Percentiles rank a stretch among this genome's conserved stretches.
Evolutionary conservation across 2,797 vertebrate species (phyloP).

Genomic region (Sebastiscus albofasciatus): DNA sequence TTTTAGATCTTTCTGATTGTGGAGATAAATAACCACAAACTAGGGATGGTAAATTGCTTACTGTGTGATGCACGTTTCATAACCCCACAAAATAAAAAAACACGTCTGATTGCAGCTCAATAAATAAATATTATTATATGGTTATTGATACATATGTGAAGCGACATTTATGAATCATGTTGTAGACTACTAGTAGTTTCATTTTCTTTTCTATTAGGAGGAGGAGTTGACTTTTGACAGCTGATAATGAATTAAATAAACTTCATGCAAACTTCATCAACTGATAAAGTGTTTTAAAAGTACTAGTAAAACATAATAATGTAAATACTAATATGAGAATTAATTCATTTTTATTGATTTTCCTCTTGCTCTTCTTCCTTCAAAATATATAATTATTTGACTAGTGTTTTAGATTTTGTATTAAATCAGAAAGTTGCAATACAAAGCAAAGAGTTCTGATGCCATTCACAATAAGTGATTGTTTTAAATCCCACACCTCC

Average conservation of each 20-base stretch:
- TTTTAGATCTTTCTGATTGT: background rate
- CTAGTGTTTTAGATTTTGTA: background rate
- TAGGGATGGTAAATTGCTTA: background rate
- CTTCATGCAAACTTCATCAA: background rate
- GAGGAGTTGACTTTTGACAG: background rate
- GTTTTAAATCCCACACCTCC: conserved; percentile 1
- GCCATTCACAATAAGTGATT: background rate
- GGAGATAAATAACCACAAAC: conserved; percentile 6
- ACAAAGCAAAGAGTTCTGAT: background rate
- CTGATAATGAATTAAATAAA: background rate
- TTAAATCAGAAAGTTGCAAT: background rate
- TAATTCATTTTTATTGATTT: background rate
- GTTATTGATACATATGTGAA: background rate
- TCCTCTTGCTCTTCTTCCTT: background rate
- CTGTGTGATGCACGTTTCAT: background rate
- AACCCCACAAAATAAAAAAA: background rate
- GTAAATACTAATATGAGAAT: background rate
- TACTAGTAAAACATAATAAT: background rate
- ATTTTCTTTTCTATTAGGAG: background rate
- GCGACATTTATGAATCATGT: background rate
- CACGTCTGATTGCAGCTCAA: background rate
- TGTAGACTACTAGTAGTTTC: background rate
- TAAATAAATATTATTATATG: background rate
- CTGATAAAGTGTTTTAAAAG: too few relatives aligned
- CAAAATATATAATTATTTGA: background rate